These are phyloP conservation scores for Cliona cf. orientalis DNA, from an alignment of 37 sponge, comb jelly and placozoan species.

Conservation along the genomic window DNA sequence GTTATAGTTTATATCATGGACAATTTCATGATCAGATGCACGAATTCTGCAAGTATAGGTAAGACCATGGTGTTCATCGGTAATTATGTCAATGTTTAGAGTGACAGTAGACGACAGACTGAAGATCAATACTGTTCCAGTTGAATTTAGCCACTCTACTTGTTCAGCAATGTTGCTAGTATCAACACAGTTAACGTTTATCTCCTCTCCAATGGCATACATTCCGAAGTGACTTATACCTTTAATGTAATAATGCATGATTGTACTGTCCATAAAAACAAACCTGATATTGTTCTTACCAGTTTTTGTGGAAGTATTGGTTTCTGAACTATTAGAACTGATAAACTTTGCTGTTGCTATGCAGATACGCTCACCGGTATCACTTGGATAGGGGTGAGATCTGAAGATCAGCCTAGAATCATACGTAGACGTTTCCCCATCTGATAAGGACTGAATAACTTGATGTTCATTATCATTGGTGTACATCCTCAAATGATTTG, in stretches of 20 bases:
- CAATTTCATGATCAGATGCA: not conserved
- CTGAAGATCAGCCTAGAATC: not conserved
- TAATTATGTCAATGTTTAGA: not conserved
- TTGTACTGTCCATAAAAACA: not conserved
- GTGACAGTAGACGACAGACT: not conserved
- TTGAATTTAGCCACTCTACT: slow-evolving; percentile 7
- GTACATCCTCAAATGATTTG: not conserved
- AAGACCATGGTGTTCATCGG: not conserved
- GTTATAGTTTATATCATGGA: not conserved
- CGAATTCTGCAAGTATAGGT: slow-evolving; percentile 8
- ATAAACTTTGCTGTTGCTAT: slow-evolving; percentile 1
- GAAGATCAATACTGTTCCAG: not conserved
- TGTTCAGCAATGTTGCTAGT: not conserved
- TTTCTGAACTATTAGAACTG: slow-evolving; percentile 18
- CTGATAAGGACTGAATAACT: not conserved
- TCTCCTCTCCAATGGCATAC: slow-evolving; percentile 4
- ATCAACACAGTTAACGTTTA: slow-evolving; percentile 3
- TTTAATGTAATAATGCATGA: not conserved
- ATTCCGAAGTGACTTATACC: slow-evolving; percentile 10
- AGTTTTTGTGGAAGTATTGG: not conserved
- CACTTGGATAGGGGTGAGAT: not conserved
- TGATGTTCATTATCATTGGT: slow-evolving; percentile 12
- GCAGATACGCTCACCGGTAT: slow-evolving; percentile 6
- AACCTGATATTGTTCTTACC: not conserved
- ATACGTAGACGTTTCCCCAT: not conserved